phyloP scores from a whole-genome alignment of 2,797 vertebrate genomes.

The Chromobotia macracanthus region DNA sequence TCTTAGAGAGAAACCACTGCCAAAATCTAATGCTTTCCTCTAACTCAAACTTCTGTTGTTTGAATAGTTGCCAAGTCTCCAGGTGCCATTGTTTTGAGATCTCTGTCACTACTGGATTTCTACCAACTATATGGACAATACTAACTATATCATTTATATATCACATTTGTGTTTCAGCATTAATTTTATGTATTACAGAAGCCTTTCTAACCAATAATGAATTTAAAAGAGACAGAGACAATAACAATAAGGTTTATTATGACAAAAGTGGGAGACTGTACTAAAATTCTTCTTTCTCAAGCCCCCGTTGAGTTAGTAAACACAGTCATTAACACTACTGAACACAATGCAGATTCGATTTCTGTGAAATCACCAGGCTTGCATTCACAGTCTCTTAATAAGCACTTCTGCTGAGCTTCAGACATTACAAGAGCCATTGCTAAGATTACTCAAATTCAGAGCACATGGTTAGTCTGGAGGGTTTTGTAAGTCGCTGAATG shows the following conservation, averaged over 20 bases:
- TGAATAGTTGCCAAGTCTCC: not conserved
- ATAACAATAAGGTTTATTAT: slow-evolving; percentile 16
- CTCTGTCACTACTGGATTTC: not conserved
- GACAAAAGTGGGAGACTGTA: not conserved
- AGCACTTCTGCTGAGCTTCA: slow-evolving; percentile 26
- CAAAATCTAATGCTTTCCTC: slow-evolving; percentile 2
- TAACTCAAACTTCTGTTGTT: not conserved
- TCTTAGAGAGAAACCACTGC: not conserved
- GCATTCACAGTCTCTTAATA: slow-evolving; percentile 21
- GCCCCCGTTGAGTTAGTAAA: slow-evolving; percentile 19
- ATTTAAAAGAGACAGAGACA: not conserved
- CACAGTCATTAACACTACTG: slow-evolving; percentile 29
- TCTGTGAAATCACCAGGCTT: slow-evolving; percentile 3
- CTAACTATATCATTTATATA: too few relatives aligned
- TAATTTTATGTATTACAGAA: not conserved
- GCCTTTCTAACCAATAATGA: not conserved
- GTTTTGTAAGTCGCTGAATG: slow-evolving; percentile 17
- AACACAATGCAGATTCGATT: not conserved
- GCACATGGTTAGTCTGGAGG: slow-evolving; percentile 24
- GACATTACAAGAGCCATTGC: slow-evolving; percentile 16
- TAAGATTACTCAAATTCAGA: slow-evolving; percentile 33
- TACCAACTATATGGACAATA: not conserved
- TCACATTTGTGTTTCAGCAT: not conserved
- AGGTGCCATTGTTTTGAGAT: not conserved
- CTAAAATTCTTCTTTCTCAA: not conserved